Base-by-base conservation (phyloP, 1,140 invertebrate species). In the Augochlora pura region DNA sequence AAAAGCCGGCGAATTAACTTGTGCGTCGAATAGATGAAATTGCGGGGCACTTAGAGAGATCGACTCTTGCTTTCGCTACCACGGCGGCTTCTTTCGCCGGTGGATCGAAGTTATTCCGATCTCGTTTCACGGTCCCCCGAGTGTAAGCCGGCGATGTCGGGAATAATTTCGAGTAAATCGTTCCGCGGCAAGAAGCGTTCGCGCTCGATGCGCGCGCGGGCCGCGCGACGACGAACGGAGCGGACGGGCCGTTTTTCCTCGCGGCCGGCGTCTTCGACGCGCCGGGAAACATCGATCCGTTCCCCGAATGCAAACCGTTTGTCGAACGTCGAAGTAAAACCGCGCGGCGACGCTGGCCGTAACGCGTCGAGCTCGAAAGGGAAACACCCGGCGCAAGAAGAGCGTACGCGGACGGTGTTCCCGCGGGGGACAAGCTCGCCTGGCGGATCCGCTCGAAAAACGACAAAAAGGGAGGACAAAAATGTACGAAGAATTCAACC, bases 401-500 rank as follows among this genome's bases (percentile, higher is more conserved):
- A n/a, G 27, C 18, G 59, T 7, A 12, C 42, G 42, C 10, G 14
- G n/a, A 12, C 25, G n/a, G 32, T 21, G 42, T 42, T 67, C n/a
- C 39, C 69, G 59, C 67, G 65, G 71, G 63, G 49, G 73, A 80
- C 77, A 82, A 70, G 84, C 80, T 85, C 77, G 63, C 83, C 71
- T 54, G 64, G 71, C 60, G 73, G 73, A 85, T 77, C 72, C 39
- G 59, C 18, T 57, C 32, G 52, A 25, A 73, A 74, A 74, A 69
- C 69, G 10, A 27, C 68, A 8, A 18, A 23, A 52, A 6, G 2
- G 42, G 77, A n/a, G 21, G 46, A 73, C 1, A 66, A 12, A 32
- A 32, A 32, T 4, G 32, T n/a, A 60, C 57, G 57, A 54, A 66
- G 79, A 85, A 85, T 85, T 76, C 69, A 70, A 85, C 70, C 79